Conservation (phyloP, 2,797 vertebrate genomes). For the Xenentodon cancila region DNA sequence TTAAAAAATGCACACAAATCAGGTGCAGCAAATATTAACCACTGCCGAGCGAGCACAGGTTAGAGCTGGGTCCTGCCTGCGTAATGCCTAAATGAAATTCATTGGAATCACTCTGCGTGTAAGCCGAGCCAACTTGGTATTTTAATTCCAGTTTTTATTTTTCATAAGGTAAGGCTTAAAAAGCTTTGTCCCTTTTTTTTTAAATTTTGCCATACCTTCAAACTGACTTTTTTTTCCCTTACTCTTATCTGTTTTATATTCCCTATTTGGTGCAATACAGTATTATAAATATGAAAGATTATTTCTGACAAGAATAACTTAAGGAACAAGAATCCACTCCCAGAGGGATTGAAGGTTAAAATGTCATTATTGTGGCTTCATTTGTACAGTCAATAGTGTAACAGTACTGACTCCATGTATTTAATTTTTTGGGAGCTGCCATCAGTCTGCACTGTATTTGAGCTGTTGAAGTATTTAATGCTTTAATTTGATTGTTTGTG, state of each 20-base stretch:
- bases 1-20: conserved; percentile 1
- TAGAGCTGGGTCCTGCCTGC: conserved; percentile 16
- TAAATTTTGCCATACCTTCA: conserved; percentile 6
- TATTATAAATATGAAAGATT: neutral
- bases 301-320: neutral
- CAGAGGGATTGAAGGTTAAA: neutral
- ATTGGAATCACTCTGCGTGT: neutral
- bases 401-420: neutral
- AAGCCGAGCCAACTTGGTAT: conserved; percentile 2
- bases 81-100: conserved; percentile 4
- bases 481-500: conserved; percentile 22
- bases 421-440: conserved; percentile 26
- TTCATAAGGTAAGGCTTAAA: neutral
- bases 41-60: conserved; percentile 40
- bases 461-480: conserved; percentile 25
- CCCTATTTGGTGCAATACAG: conserved; percentile 9
- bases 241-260: neutral
- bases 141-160: neutral
- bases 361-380: neutral
- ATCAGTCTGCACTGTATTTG: conserved; percentile 28
- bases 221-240: conserved; percentile 10
- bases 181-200: neutral
- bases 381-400: conserved; percentile 31
- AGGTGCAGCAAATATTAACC: conserved; percentile 29
- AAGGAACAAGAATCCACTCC: neutral